Base-by-base conservation (phyloP, 2,113 vertebrate species). In the Acanthisitta chloris region DNA sequence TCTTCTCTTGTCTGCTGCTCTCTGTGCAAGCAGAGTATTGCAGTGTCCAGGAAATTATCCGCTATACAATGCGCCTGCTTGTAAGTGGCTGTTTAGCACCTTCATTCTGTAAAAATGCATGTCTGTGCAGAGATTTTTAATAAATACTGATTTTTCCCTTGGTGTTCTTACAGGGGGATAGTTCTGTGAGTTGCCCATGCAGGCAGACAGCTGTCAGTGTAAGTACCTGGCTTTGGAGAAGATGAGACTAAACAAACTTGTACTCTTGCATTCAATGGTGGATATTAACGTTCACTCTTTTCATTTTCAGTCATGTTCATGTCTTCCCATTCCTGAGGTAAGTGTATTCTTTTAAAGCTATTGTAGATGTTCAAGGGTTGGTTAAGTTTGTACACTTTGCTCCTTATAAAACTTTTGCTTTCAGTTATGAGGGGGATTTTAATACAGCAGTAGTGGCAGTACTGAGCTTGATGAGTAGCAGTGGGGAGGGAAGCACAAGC, bases 261-360 rank as follows among this genome's bases (percentile, higher is more conserved):
- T 71, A 15, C 14, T 48, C 43, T 34, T 49, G 29, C 23, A 18
- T 13, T 51, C 43, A 51, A 31, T 15, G 57, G 48, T 76, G 57
- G 17, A 67, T 82, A 71, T 49, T 97, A 94, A 97, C 28, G 18
- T 36, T 80, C 46, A 8, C 25, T 95, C 65, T 93, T 91, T 86
- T 96, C 88, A 89, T 97, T 97, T 94, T 57, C 97, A 98, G 59
- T 38, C 85, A 17, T 98, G 98, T 54, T 87, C 95, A 0, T 98
- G 97, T 62, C 97, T 98, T 52, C 96, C 97, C 70, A 92, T 98
- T 42, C 92, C 97, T 45, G 89, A 97, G 77, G 98, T 98, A 92
- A 98, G 97, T 92, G 29, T 19, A 7, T 23, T 34, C 73, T 72
- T 70, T 70, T 43, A 15, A 43, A 82, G 29, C 33, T 88, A 23